Evolutionary conservation across 2,888 invertebrate genomes (phyloP).

Genomic region (Camptogramma bilineatum): DNA sequence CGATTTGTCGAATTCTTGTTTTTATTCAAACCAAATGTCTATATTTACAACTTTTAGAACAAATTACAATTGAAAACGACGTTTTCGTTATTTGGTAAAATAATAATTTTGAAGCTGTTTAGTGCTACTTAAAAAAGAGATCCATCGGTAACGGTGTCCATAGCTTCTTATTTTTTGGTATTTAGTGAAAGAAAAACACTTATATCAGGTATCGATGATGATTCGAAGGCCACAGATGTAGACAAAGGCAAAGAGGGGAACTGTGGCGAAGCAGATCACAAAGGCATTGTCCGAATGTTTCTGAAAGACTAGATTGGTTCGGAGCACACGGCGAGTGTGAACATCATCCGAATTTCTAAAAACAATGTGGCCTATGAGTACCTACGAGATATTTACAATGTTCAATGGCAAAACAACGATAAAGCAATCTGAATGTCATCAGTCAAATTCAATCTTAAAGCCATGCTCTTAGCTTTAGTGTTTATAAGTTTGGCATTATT

Average conservation of each 20-base stretch:
- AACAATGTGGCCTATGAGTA: conserved; percentile 44
- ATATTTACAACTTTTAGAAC: conserved; percentile 77
- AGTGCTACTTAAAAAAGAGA: conserved; percentile 68
- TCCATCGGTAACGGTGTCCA: conserved; percentile 84
- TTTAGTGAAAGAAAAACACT: conserved; percentile 77
- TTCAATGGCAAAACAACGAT: conserved; percentile 65
- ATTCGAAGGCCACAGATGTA: conserved; percentile 51
- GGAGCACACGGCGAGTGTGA: conserved; percentile 54
- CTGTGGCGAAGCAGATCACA: conserved; percentile 37
- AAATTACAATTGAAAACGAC: conserved; percentile 70
- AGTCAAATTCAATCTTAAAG: conserved; percentile 70
- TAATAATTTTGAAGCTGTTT: conserved; percentile 50
- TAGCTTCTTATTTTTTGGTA: conserved; percentile 83
- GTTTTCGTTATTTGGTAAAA: conserved; percentile 77
- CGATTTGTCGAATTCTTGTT: conserved; percentile 52
- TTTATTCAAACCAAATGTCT: conserved; percentile 61
- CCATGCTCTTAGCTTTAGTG: conserved; percentile 70
- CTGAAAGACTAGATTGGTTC: conserved; percentile 76
- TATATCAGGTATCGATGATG: conserved; percentile 77
- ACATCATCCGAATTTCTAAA: conserved; percentile 43
- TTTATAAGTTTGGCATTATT: conserved; percentile 73
- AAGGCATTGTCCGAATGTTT: conserved; percentile 54
- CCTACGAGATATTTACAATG: conserved; percentile 78
- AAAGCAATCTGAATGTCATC: conserved; percentile 68
- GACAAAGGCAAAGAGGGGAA: conserved; percentile 27